Evolutionary conservation across 2,888 invertebrate genomes (phyloP), one percentile per base, ranked within the genome.

Genomic region (Acleris emargana): DNA sequence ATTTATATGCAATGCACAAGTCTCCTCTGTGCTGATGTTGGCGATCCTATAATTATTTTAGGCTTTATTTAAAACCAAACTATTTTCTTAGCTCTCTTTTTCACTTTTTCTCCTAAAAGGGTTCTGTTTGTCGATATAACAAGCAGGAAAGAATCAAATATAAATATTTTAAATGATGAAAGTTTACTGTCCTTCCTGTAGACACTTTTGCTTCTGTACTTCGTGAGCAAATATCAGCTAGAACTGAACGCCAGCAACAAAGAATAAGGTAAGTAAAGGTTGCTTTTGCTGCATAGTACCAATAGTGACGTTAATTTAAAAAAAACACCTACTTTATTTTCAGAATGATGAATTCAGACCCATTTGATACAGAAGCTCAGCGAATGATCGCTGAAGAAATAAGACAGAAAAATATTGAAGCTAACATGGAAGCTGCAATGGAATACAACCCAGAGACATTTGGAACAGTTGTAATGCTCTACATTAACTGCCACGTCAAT

Each of bases 401-500:
- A 70, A 94, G 96, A 75, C 97, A 97, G 80, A 97, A 98, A 83
- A 99, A 99, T 86, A 98, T 99, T 70, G 98, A 99, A 86, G 97
- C 98, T 0, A 99, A 99, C 81, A 99, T 99, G 99, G 98, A 99
- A 83, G 98, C 98, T 1, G 99, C 99, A 0, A 98, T 99, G 95
- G 99, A 99, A 83, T 98, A 98, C 84, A 98, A 99, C 88, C 99
- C 99, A 0, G 99, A 99, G 90, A 98, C 97, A 52, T 99, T 99
- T 89, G 99, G 99, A 64, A 97, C 98, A 42, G 99, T 99, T 52
- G 96, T 97, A 55, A 99, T 99, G 99, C 94, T 99, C 75, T 97
- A 99, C 86, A 98, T 99, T 68, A 97, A 99, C 85, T 99, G 99
- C 86, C 96, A 95, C 86, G 99, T 99, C 1, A 99, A 99, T 89